Conservation (phyloP, 1,140 invertebrate species). For the Philopotamus ludificatus region DNA sequence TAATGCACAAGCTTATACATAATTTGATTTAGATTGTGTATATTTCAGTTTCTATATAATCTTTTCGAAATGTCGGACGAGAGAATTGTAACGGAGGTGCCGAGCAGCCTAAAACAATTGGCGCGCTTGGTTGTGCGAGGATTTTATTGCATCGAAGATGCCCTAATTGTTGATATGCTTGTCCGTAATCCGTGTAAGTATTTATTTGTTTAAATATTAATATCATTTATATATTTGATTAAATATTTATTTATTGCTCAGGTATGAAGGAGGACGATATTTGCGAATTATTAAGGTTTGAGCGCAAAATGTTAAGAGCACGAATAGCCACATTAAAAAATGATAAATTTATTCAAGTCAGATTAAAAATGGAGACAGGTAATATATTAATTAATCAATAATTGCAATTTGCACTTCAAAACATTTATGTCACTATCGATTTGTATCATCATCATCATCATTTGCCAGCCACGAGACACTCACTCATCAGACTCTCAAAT, state of each 20-base stretch:
- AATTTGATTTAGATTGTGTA: too few relatives aligned
- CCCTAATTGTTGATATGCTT: constrained; percentile 91
- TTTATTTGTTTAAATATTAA: neutral
- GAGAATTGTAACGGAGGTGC: constrained; percentile 75
- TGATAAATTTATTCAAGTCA: constrained; percentile 92
- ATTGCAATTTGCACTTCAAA: too few relatives aligned
- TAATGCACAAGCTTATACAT: too few relatives aligned
- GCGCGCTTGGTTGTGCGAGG: constrained; percentile 86
- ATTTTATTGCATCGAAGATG: constrained; percentile 92
- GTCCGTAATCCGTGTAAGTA: constrained; percentile 86
- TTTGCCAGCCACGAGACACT: too few relatives aligned
- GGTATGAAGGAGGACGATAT: constrained; percentile 97
- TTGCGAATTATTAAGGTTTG: constrained; percentile 90
- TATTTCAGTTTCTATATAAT: neutral
- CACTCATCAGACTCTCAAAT: too few relatives aligned
- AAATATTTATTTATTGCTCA: constrained; percentile 44
- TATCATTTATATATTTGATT: constrained; percentile 9
- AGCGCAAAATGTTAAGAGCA: constrained; percentile 89
- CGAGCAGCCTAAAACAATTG: constrained; percentile 86
- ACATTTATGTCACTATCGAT: too few relatives aligned
- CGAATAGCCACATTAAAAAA: constrained; percentile 82
- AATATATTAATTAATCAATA: too few relatives aligned
- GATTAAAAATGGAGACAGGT: constrained; percentile 91
- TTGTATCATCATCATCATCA: too few relatives aligned
- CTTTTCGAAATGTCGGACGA: constrained; percentile 50